Evolutionary conservation across 1,140 invertebrate species (phyloP), one percentile per base, ranked within the genome.

Genomic region (Andricus grossulariae): DNA sequence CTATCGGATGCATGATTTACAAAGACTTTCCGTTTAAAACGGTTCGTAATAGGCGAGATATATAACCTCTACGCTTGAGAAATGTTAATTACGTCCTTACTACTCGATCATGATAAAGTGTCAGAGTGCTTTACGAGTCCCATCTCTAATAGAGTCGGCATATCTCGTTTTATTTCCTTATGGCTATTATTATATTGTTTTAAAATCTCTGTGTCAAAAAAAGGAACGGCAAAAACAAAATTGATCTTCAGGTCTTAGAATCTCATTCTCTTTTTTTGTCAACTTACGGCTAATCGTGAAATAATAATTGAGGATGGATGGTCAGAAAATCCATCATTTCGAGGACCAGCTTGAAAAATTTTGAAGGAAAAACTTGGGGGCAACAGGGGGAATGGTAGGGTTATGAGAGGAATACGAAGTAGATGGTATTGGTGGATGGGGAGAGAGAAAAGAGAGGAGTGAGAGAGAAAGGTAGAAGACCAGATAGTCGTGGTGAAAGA

Each of bases 211-310:
- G 0, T 10, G 10, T 32, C 13, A 16, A 13, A 32, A 25, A 39
- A 32, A 66, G 16, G 16, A 8, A 39, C 5, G 15, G 19, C 18
- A 74, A 50, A 11, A 82, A 76, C 57, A 21, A 54, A 50, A 15
- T 32, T n/a, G 45, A 49, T 66, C 12, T 71, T 57, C 55, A 49
- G 5, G 32, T 32, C 13, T 50, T 71, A 73, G 73, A 79, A 83
- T 66, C 25, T 66, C 25, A 73, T 77, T 75, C 70, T 50, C 21
- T 70, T 80, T 82, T 79, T 75, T 50, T 77, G 77, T 84, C 74
- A 50, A 81, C 50, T 70, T 84, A 82, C 76, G 72, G 82, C 85
- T 89, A 89, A 89, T 88, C 87, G 85, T 80, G 83, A 88, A 89
- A 88, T 89, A 89, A 89, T 87, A 86, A 88, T 78, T 13, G 19